Percentiles rank a stretch among this genome's conserved stretches.
Conservation (phyloP, 1,140 invertebrate genomes). For the Cotesia typhae region DNA sequence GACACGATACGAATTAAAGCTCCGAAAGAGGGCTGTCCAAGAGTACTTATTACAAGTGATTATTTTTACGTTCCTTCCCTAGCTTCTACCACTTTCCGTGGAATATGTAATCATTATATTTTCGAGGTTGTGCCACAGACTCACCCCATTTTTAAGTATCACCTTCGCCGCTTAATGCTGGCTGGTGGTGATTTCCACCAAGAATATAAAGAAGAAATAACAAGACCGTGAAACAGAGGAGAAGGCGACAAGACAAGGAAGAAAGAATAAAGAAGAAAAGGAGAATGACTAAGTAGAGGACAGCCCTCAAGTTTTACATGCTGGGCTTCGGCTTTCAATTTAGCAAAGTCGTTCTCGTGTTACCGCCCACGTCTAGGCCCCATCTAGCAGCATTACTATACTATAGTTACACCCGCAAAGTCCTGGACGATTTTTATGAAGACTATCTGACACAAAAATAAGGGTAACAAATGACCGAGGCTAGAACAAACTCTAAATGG, state of each 20-base stretch:
- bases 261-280: background rate
- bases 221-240: too few species aligned
- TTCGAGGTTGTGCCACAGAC: too few species aligned
- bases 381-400: background rate
- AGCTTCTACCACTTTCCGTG: background rate
- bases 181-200: too few species aligned
- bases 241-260: too few species aligned
- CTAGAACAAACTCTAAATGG: slow-evolving; percentile 31
- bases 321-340: slow-evolving; percentile 27
- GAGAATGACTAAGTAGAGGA: background rate
- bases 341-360: slow-evolving; percentile 28
- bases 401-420: background rate
- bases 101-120: too few species aligned
- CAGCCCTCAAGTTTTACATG: slow-evolving; percentile 14
- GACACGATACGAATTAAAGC: slow-evolving; percentile 10
- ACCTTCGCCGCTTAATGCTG: too few species aligned
- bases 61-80: slow-evolving; percentile 33
- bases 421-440: slow-evolving; percentile 29
- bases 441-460: slow-evolving; percentile 29
- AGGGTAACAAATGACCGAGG: slow-evolving; percentile 28
- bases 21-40: slow-evolving; percentile 2
- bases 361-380: slow-evolving; percentile 9
- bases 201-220: too few species aligned
- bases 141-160: too few species aligned
- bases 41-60: slow-evolving; percentile 41